Evolutionary conservation across 2,888 invertebrate genomes (phyloP).

Genomic region (Eledone cirrhosa): DNA sequence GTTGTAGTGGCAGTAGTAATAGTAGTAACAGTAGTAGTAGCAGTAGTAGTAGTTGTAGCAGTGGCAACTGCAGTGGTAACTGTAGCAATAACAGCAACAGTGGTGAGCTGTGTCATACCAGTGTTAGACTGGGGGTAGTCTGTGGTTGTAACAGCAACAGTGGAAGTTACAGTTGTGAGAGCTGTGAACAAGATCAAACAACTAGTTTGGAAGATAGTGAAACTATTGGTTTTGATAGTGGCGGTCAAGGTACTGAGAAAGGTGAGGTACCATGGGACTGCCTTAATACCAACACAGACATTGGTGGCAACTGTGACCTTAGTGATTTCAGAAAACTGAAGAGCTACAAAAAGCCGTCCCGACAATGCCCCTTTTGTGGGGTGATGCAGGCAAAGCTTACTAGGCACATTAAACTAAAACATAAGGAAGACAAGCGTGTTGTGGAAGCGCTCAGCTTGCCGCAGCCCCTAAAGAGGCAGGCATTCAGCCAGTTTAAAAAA

Average conservation of each 20-base stretch:
- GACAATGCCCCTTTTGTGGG: constrained; percentile 4
- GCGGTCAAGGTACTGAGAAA: background rate
- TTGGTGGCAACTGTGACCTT: no score
- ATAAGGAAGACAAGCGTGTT: constrained; percentile 20
- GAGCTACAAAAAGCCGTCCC: constrained; percentile 21
- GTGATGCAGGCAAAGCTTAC: constrained; percentile 24
- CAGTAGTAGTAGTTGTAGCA: background rate
- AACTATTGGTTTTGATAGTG: background rate
- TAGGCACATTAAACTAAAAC: constrained; percentile 16
- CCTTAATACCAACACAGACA: no score
- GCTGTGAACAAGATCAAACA: background rate
- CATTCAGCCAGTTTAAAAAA: constrained; percentile 20
- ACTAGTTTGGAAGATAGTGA: background rate
- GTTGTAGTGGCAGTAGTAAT: background rate
- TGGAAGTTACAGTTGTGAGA: background rate
- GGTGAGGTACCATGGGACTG: background rate
- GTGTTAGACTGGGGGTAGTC: background rate
- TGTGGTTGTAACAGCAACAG: background rate
- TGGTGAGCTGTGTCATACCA: background rate
- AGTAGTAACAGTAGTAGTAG: background rate
- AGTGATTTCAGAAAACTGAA: background rate
- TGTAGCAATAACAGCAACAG: background rate
- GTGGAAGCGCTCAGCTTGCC: constrained; percentile 21
- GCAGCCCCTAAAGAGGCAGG: constrained; percentile 21
- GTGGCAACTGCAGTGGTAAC: background rate